phyloP scores from a whole-genome alignment of 2,888 invertebrate species.

The Agrotis puta region DNA sequence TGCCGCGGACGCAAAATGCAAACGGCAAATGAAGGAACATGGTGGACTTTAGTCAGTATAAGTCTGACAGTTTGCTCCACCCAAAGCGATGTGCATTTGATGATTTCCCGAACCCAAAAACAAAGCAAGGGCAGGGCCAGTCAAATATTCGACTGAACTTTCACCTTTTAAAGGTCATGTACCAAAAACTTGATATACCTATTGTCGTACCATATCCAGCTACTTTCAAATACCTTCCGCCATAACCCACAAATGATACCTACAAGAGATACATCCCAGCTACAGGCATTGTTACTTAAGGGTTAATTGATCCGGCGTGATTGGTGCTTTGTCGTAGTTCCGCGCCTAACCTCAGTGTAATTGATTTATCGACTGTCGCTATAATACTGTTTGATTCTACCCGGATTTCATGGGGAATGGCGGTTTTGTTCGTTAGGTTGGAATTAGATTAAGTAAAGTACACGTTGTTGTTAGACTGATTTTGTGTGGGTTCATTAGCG shows the following conservation, averaged over 20 bases:
- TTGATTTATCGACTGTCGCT: slow-evolving; percentile 53
- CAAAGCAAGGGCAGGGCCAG: too few relatives aligned
- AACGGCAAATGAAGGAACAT: too few relatives aligned
- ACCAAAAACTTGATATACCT: too few relatives aligned
- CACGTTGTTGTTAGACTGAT: not conserved
- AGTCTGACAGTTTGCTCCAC: too few relatives aligned
- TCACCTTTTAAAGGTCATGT: too few relatives aligned
- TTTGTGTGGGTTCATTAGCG: not conserved
- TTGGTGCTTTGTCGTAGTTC: slow-evolving; percentile 59
- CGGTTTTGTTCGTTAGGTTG: slow-evolving; percentile 5
- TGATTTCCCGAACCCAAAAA: too few relatives aligned
- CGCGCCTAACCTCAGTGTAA: slow-evolving; percentile 45
- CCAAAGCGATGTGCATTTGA: too few relatives aligned
- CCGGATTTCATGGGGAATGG: slow-evolving; percentile 6
- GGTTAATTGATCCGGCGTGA: slow-evolving; percentile 71
- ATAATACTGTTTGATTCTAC: slow-evolving; percentile 41
- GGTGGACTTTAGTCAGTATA: too few relatives aligned
- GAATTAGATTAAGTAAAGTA: slow-evolving; percentile 1
- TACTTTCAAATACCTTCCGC: not conserved
- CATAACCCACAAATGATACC: slow-evolving; percentile 18
- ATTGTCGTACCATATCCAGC: not conserved
- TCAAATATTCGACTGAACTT: too few relatives aligned
- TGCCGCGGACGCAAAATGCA: too few relatives aligned
- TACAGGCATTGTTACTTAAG: slow-evolving; percentile 69
- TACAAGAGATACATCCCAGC: slow-evolving; percentile 18